Conservation (phyloP, 1,140 invertebrate species). For the Pemphigus obesinymphae region DNA sequence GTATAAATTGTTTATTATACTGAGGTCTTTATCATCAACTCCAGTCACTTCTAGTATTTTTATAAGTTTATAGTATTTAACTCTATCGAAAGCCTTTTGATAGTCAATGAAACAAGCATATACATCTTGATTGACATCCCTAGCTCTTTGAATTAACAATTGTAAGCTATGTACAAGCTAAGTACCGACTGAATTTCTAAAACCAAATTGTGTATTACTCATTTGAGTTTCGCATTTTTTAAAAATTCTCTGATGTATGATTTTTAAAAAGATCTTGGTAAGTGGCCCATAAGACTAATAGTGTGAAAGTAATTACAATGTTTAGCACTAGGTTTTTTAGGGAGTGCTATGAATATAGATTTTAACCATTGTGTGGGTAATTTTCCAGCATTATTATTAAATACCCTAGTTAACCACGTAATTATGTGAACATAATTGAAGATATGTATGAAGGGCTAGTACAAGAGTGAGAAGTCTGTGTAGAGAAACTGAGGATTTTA, state of each 20-base stretch:
- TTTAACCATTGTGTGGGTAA: neutral
- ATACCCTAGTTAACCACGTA: neutral
- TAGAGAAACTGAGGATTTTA: no score
- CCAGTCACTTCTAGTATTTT: neutral
- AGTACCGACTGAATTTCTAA: neutral
- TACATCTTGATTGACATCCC: constrained; percentile 43
- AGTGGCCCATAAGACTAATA: constrained; percentile 13
- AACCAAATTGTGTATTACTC: neutral
- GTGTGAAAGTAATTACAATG: neutral
- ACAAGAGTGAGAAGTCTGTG: no score
- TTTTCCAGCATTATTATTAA: neutral
- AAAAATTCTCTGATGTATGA: neutral
- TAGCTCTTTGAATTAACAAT: constrained; percentile 42
- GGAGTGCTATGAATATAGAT: neutral
- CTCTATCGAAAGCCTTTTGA: constrained; percentile 43
- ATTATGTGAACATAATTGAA: no score
- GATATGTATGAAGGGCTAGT: no score
- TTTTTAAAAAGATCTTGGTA: neutral
- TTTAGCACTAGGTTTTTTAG: neutral
- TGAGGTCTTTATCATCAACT: neutral
- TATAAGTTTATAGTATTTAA: constrained; percentile 9
- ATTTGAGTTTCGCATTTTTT: neutral
- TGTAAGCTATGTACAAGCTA: constrained; percentile 44
- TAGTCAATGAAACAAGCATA: constrained; percentile 45
- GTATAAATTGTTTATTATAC: neutral